phyloP scores from a whole-genome alignment of 1,140 invertebrate genomes.

The Geopemphigus sp. region DNA sequence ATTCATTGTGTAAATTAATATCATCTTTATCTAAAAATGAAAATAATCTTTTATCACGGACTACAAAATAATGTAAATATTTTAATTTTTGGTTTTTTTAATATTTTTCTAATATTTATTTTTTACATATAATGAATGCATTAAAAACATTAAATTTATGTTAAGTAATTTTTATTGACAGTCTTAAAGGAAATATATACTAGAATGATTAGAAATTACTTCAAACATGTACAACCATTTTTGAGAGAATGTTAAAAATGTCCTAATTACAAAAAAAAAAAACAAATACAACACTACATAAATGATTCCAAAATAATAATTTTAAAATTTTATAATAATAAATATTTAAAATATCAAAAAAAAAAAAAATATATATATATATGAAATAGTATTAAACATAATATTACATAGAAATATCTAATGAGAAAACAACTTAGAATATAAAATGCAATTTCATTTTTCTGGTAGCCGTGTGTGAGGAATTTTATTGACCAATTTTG shows the following conservation, averaged over 20 bases:
- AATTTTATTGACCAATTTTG: background rate
- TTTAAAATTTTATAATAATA: slow-evolving; percentile 5
- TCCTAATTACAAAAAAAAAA: background rate
- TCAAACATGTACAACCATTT: slow-evolving; percentile 30
- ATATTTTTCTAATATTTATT: background rate
- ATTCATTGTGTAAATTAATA: too few relatives aligned
- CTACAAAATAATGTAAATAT: too few relatives aligned
- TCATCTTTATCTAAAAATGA: too few relatives aligned
- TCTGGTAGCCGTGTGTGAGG: slow-evolving; percentile 32
- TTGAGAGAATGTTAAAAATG: slow-evolving; percentile 8
- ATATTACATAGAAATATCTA: background rate
- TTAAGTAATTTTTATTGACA: slow-evolving; percentile 32
- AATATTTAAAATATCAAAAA: slow-evolving; percentile 14
- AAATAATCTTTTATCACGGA: too few relatives aligned
- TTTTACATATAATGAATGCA: slow-evolving; percentile 16
- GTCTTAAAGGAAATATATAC: slow-evolving; percentile 41
- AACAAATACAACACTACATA: background rate
- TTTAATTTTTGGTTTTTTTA: too few relatives aligned
- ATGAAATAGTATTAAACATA: background rate
- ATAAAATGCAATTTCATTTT: slow-evolving; percentile 22
- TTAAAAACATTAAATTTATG: slow-evolving; percentile 23
- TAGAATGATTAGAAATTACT: slow-evolving; percentile 11
- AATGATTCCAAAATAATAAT: slow-evolving; percentile 7
- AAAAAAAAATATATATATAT: too few relatives aligned
- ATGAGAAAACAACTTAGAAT: background rate